Percentiles rank a stretch among this genome's conserved stretches.
Conservation (phyloP, 2,797 vertebrate genomes). For the Phataginus tricuspis region DNA sequence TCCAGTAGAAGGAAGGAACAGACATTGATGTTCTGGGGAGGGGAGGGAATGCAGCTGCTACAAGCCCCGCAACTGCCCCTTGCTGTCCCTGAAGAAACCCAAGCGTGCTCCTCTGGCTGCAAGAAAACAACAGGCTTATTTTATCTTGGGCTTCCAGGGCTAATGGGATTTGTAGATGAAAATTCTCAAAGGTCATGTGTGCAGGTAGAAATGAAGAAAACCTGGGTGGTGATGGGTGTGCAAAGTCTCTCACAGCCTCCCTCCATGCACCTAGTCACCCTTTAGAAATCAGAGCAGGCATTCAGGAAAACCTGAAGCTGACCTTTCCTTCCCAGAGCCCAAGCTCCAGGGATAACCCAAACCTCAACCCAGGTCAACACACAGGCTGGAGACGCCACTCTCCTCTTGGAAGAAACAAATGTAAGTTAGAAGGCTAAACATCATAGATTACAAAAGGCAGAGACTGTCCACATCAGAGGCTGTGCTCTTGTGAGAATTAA, state of each 20-base stretch:
- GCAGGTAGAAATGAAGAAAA: background rate
- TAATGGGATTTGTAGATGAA: background rate
- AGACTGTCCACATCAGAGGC: background rate
- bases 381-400: background rate
- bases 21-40: background rate
- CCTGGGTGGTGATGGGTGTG: background rate
- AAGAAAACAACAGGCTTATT: background rate
- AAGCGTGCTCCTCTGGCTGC: background rate
- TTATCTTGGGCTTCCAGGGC: background rate
- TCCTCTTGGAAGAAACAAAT: background rate
- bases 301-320: background rate
- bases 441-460: background rate
- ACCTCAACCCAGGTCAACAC: background rate
- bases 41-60: background rate
- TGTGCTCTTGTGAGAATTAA: background rate
- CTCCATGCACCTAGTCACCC: background rate
- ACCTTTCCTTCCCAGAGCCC: background rate
- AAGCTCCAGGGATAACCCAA: background rate
- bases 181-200: background rate
- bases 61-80: background rate
- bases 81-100: background rate
- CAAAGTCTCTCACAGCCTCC: background rate
- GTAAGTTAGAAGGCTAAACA: background rate
- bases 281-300: background rate
- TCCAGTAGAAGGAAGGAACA: background rate